Conservation (phyloP, 2,797 vertebrate genomes). For the Australoheros facetus region DNA sequence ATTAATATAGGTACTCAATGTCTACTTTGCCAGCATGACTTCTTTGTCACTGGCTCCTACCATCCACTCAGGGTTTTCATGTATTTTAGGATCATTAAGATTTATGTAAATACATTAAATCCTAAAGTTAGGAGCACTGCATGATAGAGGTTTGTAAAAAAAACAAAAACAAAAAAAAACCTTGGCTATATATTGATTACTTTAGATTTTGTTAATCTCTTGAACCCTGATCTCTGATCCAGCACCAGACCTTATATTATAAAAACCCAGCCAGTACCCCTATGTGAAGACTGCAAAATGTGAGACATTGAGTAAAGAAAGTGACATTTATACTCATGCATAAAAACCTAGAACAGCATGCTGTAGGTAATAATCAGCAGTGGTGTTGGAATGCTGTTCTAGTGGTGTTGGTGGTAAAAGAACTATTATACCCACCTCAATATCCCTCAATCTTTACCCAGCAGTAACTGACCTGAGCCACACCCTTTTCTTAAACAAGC, state of each 20-base stretch:
- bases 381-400: too few species aligned
- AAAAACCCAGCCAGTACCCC: background rate
- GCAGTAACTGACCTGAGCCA: background rate
- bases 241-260: background rate
- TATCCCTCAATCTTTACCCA: background rate
- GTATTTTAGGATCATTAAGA: background rate
- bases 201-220: background rate
- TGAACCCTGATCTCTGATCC: background rate
- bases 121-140: background rate
- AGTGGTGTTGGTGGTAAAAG: accelerated
- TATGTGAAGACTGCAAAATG: background rate
- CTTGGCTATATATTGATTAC: background rate
- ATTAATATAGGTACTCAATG: background rate
- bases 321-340: too few species aligned
- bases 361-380: too few species aligned
- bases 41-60: background rate
- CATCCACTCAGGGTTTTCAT: background rate
- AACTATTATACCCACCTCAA: background rate
- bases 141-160: background rate
- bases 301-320: background rate
- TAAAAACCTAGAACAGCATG: too few species aligned
- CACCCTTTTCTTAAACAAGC: background rate
- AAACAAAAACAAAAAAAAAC: too few species aligned
- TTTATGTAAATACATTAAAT: background rate
- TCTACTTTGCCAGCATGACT: background rate